Base-by-base conservation (phyloP, 2,113 vertebrate species). In the Hemicordylus capensis region DNA sequence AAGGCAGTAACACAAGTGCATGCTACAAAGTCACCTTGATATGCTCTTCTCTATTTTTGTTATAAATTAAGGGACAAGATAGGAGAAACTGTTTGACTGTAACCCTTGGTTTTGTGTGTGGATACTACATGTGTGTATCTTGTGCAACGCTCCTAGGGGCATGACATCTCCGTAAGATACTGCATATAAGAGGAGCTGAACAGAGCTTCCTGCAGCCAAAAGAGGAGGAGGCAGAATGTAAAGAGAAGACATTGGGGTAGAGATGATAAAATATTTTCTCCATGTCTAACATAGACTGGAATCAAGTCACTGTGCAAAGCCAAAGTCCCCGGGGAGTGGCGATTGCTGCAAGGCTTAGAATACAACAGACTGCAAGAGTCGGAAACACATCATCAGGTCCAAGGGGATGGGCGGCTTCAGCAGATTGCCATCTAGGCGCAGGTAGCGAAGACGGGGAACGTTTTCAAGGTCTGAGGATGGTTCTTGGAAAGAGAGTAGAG, bases 361-460 rank as follows among this genome's bases (percentile, higher is more conserved):
- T 86, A 98, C 94, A 79, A 99, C 97, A 0, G 98, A 98, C 75
- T 97, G 97, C 80, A 99, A 97, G 90, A 98, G 97, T 84, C 98
- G 97, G 96, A 99, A 99, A 84, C 99, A 99, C 97, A 98, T 97
- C 96, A 99, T 98, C 90, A 99, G 96, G 87, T 99, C 98, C 93
- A 98, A 46, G 0, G 99, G 99, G 81, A 99, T 97, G 51, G 98
- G 98, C 0, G 98, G 98, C 72, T 95, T 97, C 92, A 99, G 95
- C 48, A 97, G 97, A 89, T 99, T 99, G 74, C 98, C 99, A 0
- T 99, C 99, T 94, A 99, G 95, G 83, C 99, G 96, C 93, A 99
- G 96, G 94, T 99, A 99, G 82, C 98, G 98, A 66, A 99, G 97
- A 81, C 92, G 97, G 0, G 99, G 98, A 2, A 95, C 89, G 0